Evolutionary conservation across 2,888 invertebrate genomes (phyloP), one percentile per base, ranked within the genome.

Genomic region (Synergus itoensis): DNA sequence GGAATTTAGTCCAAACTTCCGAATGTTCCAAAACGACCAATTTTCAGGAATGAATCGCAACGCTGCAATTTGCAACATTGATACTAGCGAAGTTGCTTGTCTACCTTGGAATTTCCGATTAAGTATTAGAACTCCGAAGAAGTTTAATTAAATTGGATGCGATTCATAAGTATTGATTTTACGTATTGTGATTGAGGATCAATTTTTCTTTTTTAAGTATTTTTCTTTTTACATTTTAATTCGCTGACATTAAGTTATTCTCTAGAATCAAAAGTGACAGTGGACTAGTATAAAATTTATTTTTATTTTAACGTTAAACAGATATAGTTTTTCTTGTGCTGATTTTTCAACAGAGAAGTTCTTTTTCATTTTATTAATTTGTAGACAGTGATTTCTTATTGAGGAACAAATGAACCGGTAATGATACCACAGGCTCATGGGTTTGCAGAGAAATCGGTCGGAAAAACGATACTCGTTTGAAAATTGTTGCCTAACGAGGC

Each of bases 361-460:
- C 53, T 53, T 53, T 40, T 73, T 48, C 2, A 1, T 28, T 73
- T 53, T 53, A 53, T n/a, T 40, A 73, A 73, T 73, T 16, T 36
- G 28, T 53, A 73, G 53, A n/a, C 53, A 53, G 36, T 28, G 45
- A 77, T 79, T 79, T 79, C 79, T 79, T 64, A 28, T 48, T 18
- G 64, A 57, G 36, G 67, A 57, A 73, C 76, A 73, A 77, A 78
- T 78, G 80, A 76, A 69, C 65, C 73, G 77, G 76, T 65, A 41
- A 65, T 65, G 12, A 65, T 41, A 43, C 65, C 79, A 75, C 76
- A 77, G 76, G 78, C 73, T 77, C 79, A 73, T 79, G 77, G 78
- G 57, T 81, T 78, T 69, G 64, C 62, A 62, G 75, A 81, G 79
- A 77, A 81, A 81, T 81, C 79, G 79, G 81, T 76, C 79, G 79